A percentile compares a stretch with the other conserved stretches of the same genome.
Conservation (phyloP, 2,113 vertebrate species). For the Motacilla tschutschensis region DNA sequence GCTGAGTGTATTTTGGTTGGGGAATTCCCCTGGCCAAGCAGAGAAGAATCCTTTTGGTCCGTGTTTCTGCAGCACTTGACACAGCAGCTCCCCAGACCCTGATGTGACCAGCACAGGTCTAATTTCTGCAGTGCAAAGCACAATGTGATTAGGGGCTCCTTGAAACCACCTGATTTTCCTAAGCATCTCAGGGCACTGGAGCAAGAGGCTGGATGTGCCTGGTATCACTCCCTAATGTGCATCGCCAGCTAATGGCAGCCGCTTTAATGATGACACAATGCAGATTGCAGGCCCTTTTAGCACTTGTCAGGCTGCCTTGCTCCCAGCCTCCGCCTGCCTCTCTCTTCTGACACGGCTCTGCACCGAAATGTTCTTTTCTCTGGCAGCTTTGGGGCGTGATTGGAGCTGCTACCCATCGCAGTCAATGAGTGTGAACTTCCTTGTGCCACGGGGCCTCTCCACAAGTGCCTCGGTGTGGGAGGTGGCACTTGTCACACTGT, state of each 20-base stretch:
- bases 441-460: not conserved
- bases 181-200: not conserved
- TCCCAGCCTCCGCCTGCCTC: not conserved
- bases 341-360: not conserved
- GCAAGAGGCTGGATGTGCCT: not conserved
- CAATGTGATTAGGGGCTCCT: not conserved
- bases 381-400: constrained; percentile 17
- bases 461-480: not conserved
- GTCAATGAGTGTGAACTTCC: not conserved
- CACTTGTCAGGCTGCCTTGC: constrained; percentile 41
- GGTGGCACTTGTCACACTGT: not conserved
- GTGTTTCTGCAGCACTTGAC: not conserved
- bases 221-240: not conserved
- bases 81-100: not conserved
- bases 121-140: not conserved
- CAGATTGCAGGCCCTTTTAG: constrained; percentile 7
- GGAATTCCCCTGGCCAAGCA: not conserved
- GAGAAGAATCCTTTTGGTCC: not conserved
- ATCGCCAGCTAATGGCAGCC: not conserved
- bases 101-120: not conserved
- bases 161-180: not conserved
- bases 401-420: constrained; percentile 7
- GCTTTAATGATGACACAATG: not conserved
- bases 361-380: not conserved
- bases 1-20: not conserved